These are phyloP conservation scores for Meandrina meandrites DNA, from an alignment of 92 coral and sea anemone species.

Conservation along the genomic window DNA sequence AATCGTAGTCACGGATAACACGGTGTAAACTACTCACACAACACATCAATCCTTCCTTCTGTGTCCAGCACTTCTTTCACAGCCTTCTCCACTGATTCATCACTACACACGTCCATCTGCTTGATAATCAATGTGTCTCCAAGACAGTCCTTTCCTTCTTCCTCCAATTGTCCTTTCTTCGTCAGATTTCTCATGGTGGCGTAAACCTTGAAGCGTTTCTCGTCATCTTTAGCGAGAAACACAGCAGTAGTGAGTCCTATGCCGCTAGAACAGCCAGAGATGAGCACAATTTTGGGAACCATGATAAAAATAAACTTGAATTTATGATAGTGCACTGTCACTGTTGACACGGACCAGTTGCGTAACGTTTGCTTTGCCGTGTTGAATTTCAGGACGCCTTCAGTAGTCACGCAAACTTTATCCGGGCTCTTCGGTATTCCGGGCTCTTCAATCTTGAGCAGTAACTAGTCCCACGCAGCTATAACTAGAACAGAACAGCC, in stretches of 20 bases:
- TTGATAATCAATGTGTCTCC: constrained; percentile 74
- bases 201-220: constrained; percentile 71
- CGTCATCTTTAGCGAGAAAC: constrained; percentile 58
- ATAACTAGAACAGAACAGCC: too few relatives aligned
- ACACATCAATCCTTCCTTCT: constrained; percentile 78
- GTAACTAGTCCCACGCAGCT: too few relatives aligned
- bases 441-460: too few relatives aligned
- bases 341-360: too few relatives aligned
- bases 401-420: too few relatives aligned
- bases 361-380: too few relatives aligned
- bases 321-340: too few relatives aligned
- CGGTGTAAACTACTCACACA: constrained; percentile 48
- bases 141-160: constrained; percentile 51
- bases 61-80: constrained; percentile 67
- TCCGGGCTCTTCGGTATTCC: too few relatives aligned
- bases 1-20: too few relatives aligned
- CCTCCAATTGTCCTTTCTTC: constrained; percentile 72
- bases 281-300: constrained; percentile 46
- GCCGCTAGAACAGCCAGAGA: constrained; percentile 73
- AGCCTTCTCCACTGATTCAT: constrained; percentile 70
- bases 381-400: too few relatives aligned
- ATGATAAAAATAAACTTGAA: too few relatives aligned
- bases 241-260: constrained; percentile 65
- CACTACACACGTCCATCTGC: constrained; percentile 75
- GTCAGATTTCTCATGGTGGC: constrained; percentile 79